Percentiles rank a stretch among this genome's conserved stretches.
phyloP scores from a whole-genome alignment of 1,140 invertebrate genomes.

The Drosophila navojoa region DNA sequence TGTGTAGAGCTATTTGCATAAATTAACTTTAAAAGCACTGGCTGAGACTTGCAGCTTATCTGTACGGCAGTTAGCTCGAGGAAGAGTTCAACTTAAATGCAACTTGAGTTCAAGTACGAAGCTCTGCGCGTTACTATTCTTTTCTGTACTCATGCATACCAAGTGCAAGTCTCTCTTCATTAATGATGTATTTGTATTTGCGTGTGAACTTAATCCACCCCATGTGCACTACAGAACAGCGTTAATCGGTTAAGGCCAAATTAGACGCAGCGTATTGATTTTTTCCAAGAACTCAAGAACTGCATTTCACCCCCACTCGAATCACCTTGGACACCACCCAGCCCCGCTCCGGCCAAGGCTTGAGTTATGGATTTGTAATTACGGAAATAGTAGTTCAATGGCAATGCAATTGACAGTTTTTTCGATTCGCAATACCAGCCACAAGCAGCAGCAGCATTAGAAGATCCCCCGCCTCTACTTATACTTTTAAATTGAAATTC shows the following conservation, averaged over 20 bases:
- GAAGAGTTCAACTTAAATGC: conserved; percentile 41
- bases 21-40: conserved; percentile 62
- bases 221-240: too few species aligned
- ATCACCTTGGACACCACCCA: too few species aligned
- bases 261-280: conserved; percentile 47
- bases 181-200: too few species aligned
- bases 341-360: too few species aligned
- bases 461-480: too few species aligned
- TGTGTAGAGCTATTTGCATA: conserved; percentile 74
- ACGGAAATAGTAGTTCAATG: conserved; percentile 65
- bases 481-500: too few species aligned
- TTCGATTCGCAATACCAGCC: conserved; percentile 41
- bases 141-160: too few species aligned
- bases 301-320: not conserved
- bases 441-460: not conserved
- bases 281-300: conserved; percentile 38
- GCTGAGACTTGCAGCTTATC: conserved; percentile 20
- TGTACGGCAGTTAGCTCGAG: conserved; percentile 16
- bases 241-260: too few species aligned
- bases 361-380: conserved; percentile 66
- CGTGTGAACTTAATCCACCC: too few species aligned
- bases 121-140: too few species aligned
- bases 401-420: conserved; percentile 66
- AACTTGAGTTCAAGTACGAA: too few species aligned
- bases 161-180: too few species aligned